These are phyloP conservation scores for Erebia palarica DNA, from an alignment of 2,888 invertebrate genomes.

Conservation along the genomic window DNA sequence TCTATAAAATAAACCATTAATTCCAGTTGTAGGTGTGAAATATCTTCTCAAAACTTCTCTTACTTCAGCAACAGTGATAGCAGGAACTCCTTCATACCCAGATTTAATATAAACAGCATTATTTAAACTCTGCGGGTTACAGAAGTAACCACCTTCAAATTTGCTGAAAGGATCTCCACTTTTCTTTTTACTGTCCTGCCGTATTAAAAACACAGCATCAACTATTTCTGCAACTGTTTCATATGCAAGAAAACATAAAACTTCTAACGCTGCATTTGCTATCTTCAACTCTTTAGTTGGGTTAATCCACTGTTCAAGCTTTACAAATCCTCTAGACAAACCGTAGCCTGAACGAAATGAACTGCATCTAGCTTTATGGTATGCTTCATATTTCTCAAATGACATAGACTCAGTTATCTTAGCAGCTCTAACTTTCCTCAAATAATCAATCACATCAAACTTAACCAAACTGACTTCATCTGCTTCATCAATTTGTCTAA, in stretches of 20 bases:
- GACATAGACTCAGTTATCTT: constrained; percentile 80
- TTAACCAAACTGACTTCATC: constrained; percentile 80
- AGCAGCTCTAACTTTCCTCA: constrained; percentile 82
- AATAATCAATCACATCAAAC: constrained; percentile 81
- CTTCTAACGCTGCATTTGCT: constrained; percentile 85
- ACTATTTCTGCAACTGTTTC: constrained; percentile 95
- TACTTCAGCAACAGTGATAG: constrained; percentile 91
- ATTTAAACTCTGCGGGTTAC: constrained; percentile 82
- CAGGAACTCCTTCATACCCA: constrained; percentile 85
- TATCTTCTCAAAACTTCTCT: constrained; percentile 91
- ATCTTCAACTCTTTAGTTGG: constrained; percentile 84
- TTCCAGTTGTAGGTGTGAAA: constrained; percentile 83
- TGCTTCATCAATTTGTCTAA: constrained; percentile 80
- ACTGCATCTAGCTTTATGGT: constrained; percentile 88
- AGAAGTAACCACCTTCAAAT: constrained; percentile 84
- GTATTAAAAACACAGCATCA: constrained; percentile 90
- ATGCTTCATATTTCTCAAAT: constrained; percentile 87
- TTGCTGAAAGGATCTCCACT: constrained; percentile 87
- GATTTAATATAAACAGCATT: constrained; percentile 81
- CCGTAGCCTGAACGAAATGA: constrained; percentile 84
- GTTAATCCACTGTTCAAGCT: constrained; percentile 85
- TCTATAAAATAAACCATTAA: constrained; percentile 76
- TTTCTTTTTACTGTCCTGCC: constrained; percentile 88
- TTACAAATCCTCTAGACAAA: constrained; percentile 77
- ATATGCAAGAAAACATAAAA: constrained; percentile 92